Base-by-base conservation (phyloP, 2,888 invertebrate species). In the Caradrina clavipalpis region DNA sequence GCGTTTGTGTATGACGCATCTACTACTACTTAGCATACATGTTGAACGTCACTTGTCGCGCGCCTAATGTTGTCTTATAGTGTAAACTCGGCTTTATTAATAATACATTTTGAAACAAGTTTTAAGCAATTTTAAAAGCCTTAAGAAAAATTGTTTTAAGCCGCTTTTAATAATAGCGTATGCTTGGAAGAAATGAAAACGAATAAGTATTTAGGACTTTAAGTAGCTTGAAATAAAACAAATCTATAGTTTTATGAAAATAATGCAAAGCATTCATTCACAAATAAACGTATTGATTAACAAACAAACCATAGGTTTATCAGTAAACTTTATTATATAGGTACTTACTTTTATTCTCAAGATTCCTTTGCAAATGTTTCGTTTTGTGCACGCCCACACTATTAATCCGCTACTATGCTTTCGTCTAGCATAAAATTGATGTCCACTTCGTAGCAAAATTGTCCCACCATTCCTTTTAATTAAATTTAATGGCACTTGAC, bases 351-450 rank as follows among this genome's bases (percentile, higher is more conserved):
- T 56, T 17, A 64, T 47, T 64, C 64, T 55, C 47, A 64, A 55
- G 54, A 55, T 55, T 47, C 64, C 64, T 56, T 64, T 64, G 56
- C 64, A 64, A 47, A 21, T 47, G 19, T 47, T 55, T 47, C 64
- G 64, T 64, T 56, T 64, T 47, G 55, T 55, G 64, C 64, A 64
- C 55, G 55, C 55, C 66, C 66, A 66, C 66, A 66, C 66, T 66
- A 53, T 58, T 53, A 64, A 64, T 50, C 64, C 64, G 51, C 64
- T 64, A 39, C 39, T 49, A 57, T 64, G 64, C 49, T 64, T 64
- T 42, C 63, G 55, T 55, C 63, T 62, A 53, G 61, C 61, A 62
- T 62, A 62, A 53, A 62, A 62, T 62, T 62, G 53, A 62, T 62
- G 61, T 53, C 61, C 61, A 62, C 63, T 56, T 26, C 49, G 55